These are phyloP conservation scores for Nowickia ferox DNA, from an alignment of 2,888 invertebrate genomes.

Conservation along the genomic window DNA sequence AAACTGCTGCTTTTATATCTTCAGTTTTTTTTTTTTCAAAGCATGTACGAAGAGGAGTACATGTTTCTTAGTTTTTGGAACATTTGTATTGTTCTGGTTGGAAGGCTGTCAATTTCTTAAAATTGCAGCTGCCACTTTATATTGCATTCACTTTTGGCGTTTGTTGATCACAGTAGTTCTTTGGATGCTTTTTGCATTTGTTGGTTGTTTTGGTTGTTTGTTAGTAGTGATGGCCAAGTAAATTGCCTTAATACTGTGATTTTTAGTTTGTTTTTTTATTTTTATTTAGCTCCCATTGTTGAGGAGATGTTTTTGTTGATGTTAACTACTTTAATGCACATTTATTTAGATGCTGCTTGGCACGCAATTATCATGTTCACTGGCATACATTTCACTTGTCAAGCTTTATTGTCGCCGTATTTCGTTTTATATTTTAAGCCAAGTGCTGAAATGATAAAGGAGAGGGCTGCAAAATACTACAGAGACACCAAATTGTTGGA, in stretches of 20 bases:
- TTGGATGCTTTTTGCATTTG: slow-evolving; percentile 29
- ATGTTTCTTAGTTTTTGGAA: slow-evolving; percentile 46
- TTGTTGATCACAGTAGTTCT: slow-evolving; percentile 65
- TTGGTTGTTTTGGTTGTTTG: slow-evolving; percentile 9
- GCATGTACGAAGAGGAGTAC: slow-evolving; percentile 22
- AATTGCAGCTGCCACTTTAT: slow-evolving; percentile 79
- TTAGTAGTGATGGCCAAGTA: slow-evolving; percentile 41
- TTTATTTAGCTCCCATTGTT: slow-evolving; percentile 38
- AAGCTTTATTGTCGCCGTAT: slow-evolving; percentile 49
- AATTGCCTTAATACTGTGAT: slow-evolving; percentile 69
- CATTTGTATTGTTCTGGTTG: slow-evolving; percentile 61
- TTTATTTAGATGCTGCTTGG: slow-evolving; percentile 69
- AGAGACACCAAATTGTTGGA: not conserved
- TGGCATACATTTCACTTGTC: slow-evolving; percentile 70
- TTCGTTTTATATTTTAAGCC: slow-evolving; percentile 26
- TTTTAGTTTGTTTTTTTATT: slow-evolving; percentile 33
- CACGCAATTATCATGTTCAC: slow-evolving; percentile 72
- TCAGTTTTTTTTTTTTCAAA: slow-evolving; percentile 59
- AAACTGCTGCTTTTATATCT: slow-evolving; percentile 51
- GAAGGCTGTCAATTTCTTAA: slow-evolving; percentile 69
- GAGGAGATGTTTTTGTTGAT: slow-evolving; percentile 65
- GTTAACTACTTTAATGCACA: slow-evolving; percentile 71
- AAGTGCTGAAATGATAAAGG: slow-evolving; percentile 15
- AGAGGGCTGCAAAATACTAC: slow-evolving; percentile 16
- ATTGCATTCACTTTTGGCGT: slow-evolving; percentile 72